Evolutionary conservation across 1,140 invertebrate species (phyloP).

Genomic region (Aphis craccivora): DNA sequence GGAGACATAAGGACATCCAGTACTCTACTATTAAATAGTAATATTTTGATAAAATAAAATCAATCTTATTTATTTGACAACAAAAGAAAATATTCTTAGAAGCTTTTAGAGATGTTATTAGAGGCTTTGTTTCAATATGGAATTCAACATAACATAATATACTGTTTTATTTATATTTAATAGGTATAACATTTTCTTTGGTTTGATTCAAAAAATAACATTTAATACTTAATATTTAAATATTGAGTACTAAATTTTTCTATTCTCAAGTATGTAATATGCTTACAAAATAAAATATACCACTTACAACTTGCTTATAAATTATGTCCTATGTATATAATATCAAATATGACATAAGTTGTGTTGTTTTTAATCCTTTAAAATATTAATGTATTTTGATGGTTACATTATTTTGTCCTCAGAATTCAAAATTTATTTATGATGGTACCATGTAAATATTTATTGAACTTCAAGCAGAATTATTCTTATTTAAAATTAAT

Average conservation of each 20-base stretch:
- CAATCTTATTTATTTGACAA: too few species aligned
- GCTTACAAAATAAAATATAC: not conserved
- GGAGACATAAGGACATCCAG: too few species aligned
- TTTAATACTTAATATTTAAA: too few species aligned
- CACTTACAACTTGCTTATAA: not conserved
- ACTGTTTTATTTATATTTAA: too few species aligned
- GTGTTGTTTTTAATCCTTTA: not conserved
- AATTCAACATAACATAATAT: too few species aligned
- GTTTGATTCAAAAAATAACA: too few species aligned
- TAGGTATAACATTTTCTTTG: too few species aligned
- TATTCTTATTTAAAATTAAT: constrained; percentile 29
- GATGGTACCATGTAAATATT: constrained; percentile 36
- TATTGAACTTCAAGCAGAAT: constrained; percentile 37
- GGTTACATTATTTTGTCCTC: constrained; percentile 43
- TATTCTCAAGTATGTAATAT: not conserved
- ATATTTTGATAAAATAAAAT: too few species aligned
- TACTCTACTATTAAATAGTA: too few species aligned
- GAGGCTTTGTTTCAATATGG: too few species aligned
- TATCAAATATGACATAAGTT: not conserved
- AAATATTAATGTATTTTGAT: not conserved
- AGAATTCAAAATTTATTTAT: constrained; percentile 34
- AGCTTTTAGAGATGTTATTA: too few species aligned
- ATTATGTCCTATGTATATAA: not conserved
- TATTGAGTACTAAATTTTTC: not conserved
- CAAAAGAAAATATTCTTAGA: too few species aligned